These are phyloP conservation scores for Trididemnum clinides DNA, from an alignment of 23 tunicate genomes.

Conservation along the genomic window DNA sequence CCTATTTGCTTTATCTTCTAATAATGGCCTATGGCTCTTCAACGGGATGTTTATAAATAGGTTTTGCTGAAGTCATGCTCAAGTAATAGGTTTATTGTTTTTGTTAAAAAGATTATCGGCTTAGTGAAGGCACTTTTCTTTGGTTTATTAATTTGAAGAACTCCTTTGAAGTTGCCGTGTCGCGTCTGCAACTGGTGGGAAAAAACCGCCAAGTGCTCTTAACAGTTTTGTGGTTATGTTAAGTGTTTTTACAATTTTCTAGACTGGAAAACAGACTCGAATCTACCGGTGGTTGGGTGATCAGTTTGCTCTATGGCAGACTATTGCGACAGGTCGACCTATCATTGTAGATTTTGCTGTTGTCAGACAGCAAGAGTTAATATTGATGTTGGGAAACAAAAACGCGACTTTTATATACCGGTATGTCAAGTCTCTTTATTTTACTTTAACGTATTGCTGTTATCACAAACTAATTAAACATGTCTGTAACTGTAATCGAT, in stretches of 20 bases:
- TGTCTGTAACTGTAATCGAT: too few species aligned
- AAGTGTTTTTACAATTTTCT: background rate
- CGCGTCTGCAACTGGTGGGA: background rate
- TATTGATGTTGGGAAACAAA: conserved; percentile 59
- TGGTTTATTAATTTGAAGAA: too few species aligned
- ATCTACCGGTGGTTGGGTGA: conserved; percentile 60
- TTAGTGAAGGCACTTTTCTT: too few species aligned
- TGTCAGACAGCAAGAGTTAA: conserved; percentile 1
- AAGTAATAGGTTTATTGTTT: too few species aligned
- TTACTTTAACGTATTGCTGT: too few species aligned
- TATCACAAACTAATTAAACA: too few species aligned
- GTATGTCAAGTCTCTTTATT: too few species aligned
- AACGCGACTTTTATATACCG: conserved; percentile 35
- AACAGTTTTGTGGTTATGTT: background rate
- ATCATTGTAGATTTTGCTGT: conserved; percentile 39
- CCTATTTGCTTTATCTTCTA: too few species aligned
- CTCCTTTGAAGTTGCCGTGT: background rate
- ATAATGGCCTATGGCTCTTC: too few species aligned
- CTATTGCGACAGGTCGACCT: conserved; percentile 27
- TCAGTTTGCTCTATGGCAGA: conserved; percentile 56
- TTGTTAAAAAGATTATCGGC: too few species aligned
- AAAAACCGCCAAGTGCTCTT: background rate
- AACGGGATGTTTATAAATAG: too few species aligned
- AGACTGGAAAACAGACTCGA: conserved; percentile 47
- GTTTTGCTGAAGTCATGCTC: too few species aligned